A percentile compares a stretch with the other conserved stretches of the same genome.
These are phyloP conservation scores for Sterrhoptilus dennistouni DNA, from an alignment of 2,113 vertebrate species.

Conservation along the genomic window DNA sequence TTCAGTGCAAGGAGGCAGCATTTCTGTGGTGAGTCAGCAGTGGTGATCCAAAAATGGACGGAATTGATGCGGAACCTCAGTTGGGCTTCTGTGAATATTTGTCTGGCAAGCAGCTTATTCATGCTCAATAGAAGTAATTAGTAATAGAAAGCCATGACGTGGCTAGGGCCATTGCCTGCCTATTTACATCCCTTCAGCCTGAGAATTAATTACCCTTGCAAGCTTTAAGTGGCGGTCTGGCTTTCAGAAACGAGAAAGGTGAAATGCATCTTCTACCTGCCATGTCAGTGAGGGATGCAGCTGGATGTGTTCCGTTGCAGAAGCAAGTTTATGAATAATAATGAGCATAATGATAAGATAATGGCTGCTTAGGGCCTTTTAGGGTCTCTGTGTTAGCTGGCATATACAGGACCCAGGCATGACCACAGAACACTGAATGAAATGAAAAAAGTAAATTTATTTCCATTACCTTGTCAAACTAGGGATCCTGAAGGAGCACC, in stretches of 20 bases:
- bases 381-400: not conserved
- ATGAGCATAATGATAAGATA: not conserved
- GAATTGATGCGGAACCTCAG: not conserved
- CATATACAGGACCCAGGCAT: not conserved
- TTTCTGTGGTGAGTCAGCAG: not conserved
- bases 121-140: not conserved
- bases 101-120: not conserved
- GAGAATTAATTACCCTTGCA: not conserved
- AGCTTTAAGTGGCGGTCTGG: not conserved
- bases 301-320: not conserved
- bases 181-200: not conserved
- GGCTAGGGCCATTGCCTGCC: not conserved
- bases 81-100: not conserved
- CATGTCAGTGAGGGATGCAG: accelerated
- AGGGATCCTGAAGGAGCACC: not conserved
- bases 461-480: not conserved
- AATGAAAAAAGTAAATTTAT: not conserved
- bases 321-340: not conserved
- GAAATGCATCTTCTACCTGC: accelerated
- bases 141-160: not conserved
- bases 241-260: not conserved
- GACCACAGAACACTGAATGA: not conserved
- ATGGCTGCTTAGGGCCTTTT: not conserved
- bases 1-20: not conserved
- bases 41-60: not conserved